Evolutionary conservation across 2,797 vertebrate species (phyloP).

Genomic region (Acanthurus leucopareius): DNA sequence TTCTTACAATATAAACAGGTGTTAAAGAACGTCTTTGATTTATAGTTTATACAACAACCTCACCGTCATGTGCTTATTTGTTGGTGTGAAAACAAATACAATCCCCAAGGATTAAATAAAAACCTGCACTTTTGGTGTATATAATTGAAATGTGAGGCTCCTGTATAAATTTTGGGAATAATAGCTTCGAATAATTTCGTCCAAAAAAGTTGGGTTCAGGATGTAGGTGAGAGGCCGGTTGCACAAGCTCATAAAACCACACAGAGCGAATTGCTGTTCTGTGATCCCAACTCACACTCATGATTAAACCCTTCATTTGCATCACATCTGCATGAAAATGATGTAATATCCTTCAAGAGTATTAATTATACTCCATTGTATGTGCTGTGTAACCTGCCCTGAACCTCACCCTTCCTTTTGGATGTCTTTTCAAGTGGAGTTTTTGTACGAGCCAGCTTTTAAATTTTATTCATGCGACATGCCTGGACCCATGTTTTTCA

Average conservation of each 20-base stretch:
- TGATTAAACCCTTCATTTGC: neutral
- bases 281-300: neutral
- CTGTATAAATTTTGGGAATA: neutral
- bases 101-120: neutral
- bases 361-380: conserved; percentile 7
- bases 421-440: conserved; percentile 20
- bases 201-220: neutral
- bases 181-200: neutral
- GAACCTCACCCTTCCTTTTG: conserved; percentile 40
- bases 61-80: neutral
- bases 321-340: neutral
- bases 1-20: neutral
- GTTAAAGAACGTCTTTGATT: conserved; percentile 13
- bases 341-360: neutral
- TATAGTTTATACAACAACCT: neutral
- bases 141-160: neutral
- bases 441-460: conserved; percentile 39
- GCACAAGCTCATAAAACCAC: neutral
- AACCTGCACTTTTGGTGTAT: neutral
- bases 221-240: neutral
- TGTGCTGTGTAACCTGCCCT: conserved; percentile 24
- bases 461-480: conserved; percentile 60
- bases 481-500: conserved; percentile 66
- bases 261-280: neutral
- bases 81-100: neutral